These are phyloP conservation scores for Muscina levida DNA, from an alignment of 2,888 invertebrate genomes.

Conservation along the genomic window DNA sequence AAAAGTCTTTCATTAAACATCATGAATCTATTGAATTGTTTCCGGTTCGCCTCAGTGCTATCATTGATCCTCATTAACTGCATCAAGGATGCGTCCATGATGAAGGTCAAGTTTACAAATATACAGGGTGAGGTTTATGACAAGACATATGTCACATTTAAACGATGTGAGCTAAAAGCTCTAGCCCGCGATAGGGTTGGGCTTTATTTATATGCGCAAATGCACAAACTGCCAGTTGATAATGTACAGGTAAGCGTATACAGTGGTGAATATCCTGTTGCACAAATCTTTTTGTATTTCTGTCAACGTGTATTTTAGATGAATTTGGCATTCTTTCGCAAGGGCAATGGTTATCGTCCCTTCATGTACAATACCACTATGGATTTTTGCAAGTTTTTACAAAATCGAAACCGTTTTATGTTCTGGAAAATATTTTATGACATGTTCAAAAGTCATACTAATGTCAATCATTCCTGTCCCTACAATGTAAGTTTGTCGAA, in stretches of 20 bases:
- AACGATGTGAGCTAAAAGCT: constrained; percentile 39
- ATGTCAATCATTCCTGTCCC: constrained; percentile 46
- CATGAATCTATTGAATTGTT: too few species aligned
- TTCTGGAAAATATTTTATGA: constrained; percentile 31
- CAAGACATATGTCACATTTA: constrained; percentile 26
- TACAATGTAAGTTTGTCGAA: constrained; percentile 46
- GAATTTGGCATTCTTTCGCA: background rate
- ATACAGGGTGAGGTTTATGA: constrained; percentile 46
- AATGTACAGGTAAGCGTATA: constrained; percentile 14
- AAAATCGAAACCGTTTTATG: constrained; percentile 19
- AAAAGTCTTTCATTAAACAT: too few species aligned
- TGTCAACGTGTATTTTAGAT: background rate
- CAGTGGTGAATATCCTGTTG: too few species aligned
- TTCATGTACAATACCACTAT: constrained; percentile 27
- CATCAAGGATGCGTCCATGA: too few species aligned
- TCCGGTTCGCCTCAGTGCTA: too few species aligned
- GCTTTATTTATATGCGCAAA: constrained; percentile 8
- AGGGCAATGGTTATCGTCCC: constrained; percentile 19
- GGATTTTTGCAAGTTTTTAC: constrained; percentile 8
- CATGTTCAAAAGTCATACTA: background rate
- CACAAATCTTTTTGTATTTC: background rate
- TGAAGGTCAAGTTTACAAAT: constrained; percentile 41
- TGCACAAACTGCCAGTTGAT: constrained; percentile 35
- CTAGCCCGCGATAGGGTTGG: constrained; percentile 27
- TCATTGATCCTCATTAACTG: too few species aligned